Percentiles rank a stretch among this genome's conserved stretches.
These are phyloP conservation scores for Cynopterus brachyotis DNA, from an alignment of 2,113 vertebrate genomes.

Conservation along the genomic window DNA sequence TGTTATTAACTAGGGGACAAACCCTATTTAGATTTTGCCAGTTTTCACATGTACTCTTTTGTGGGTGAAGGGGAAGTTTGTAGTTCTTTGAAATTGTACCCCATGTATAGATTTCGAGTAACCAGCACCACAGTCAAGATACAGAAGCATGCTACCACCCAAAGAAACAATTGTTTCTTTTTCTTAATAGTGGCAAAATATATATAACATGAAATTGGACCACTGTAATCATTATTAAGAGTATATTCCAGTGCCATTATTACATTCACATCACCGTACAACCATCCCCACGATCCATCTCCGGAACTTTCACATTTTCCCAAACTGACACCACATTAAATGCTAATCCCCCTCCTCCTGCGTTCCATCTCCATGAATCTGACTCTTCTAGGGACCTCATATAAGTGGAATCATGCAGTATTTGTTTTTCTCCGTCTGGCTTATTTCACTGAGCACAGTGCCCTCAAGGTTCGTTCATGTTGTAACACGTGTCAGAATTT, in stretches of 20 bases:
- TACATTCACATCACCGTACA: background rate
- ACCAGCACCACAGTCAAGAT: background rate
- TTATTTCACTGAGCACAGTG: background rate
- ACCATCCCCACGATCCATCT: background rate
- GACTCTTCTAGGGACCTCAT: background rate
- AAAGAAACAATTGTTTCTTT: background rate
- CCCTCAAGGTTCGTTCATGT: background rate
- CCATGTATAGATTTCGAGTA: background rate
- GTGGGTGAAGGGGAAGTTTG: background rate
- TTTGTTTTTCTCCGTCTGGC: background rate
- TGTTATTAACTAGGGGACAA: background rate
- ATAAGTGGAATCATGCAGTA: background rate
- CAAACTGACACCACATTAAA: background rate
- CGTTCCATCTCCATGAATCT: background rate
- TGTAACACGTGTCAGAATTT: background rate
- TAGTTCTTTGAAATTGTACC: background rate
- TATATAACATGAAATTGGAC: background rate
- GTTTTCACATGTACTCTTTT: background rate
- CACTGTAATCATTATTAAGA: background rate
- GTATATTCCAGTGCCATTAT: background rate
- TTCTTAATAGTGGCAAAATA: background rate
- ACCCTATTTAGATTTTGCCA: background rate
- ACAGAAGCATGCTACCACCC: background rate
- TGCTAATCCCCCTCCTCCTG: background rate
- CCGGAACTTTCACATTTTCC: background rate